Evolutionary conservation across 2,113 vertebrate species (phyloP), one percentile per base, ranked within the genome.

Genomic region (Redunca redunca): DNA sequence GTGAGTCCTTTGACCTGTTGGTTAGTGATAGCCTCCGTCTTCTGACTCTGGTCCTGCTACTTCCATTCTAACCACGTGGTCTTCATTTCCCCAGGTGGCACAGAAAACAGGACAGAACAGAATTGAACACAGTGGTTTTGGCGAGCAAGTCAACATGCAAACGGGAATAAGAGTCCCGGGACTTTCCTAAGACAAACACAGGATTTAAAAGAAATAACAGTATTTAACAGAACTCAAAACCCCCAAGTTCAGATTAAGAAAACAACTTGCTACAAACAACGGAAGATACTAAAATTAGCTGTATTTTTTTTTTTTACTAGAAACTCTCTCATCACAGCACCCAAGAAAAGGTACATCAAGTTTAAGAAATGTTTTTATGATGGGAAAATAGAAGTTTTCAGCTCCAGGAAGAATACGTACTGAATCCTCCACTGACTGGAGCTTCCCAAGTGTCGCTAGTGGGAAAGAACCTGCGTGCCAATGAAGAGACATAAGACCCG

Each of bases 141-240:
- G 60, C 0, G 0, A 93, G 46, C 12, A 15, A 95, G 90, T 80
- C 83, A 78, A 82, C 30, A 40, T 1, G 2, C 87, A 78, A 77
- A 91, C 14, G 16, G 94, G 53, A 97, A 96, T 43, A 28, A 83
- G 78, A 90, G 67, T 60, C 67, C 88, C 6, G 97, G 96, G 96
- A 94, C 92, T 97, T 97, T 94, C 93, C 96, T 94, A 71, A 90
- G 71, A 95, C 80, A 97, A 97, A 97, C 78, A 95, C 58, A 67
- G 88, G 90, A 86, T 97, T 95, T 97, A 74, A 74, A 95, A 97
- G 78, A 94, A 94, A 96, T 40, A 96, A 77, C 81, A 95, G 60
- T 91, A 96, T 96, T 98, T 96, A 97, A 55, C 67, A 94, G 55
- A 94, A 91, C n/a, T 23, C 67, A 86, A 94, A 98, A 85, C 71